Conservation (phyloP, 2,797 vertebrate species). For the Darevskia mixta region DNA sequence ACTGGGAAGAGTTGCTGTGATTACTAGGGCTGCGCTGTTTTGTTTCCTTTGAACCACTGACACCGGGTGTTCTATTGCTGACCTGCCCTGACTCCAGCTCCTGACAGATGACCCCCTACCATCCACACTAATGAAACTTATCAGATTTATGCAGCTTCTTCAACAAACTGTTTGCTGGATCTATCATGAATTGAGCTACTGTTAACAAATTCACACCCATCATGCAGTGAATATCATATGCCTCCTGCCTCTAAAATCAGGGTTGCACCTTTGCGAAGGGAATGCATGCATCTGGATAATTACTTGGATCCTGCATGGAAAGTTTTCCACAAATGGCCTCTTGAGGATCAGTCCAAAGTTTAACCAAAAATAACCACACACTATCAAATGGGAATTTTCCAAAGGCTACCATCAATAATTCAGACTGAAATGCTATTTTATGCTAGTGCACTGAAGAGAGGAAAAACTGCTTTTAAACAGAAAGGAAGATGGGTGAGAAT, state of each 20-base stretch:
- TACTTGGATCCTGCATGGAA: constrained; percentile 20
- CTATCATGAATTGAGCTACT: background rate
- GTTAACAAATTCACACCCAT: background rate
- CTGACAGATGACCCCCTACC: too few relatives aligned
- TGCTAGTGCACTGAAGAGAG: background rate
- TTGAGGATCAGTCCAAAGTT: background rate
- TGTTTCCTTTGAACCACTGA: too few relatives aligned
- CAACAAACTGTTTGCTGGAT: background rate
- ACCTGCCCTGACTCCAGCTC: too few relatives aligned
- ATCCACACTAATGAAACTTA: background rate
- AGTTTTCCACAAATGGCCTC: constrained; percentile 7
- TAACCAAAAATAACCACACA: background rate
- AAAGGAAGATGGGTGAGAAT: background rate
- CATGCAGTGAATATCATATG: constrained; percentile 12
- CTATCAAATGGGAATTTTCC: constrained; percentile 3
- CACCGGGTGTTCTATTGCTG: too few relatives aligned
- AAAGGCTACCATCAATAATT: constrained; percentile 20
- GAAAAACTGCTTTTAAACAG: background rate
- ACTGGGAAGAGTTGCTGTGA: too few relatives aligned
- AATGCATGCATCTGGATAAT: constrained; percentile 10
- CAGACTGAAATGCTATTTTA: constrained; percentile 17
- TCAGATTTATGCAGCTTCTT: background rate
- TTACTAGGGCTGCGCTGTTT: too few relatives aligned
- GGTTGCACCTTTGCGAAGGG: constrained; percentile 7
- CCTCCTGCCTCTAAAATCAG: constrained; percentile 28